These are phyloP conservation scores for Dynastes hyllus DNA, from an alignment of 2,888 invertebrate genomes.

Conservation along the genomic window DNA sequence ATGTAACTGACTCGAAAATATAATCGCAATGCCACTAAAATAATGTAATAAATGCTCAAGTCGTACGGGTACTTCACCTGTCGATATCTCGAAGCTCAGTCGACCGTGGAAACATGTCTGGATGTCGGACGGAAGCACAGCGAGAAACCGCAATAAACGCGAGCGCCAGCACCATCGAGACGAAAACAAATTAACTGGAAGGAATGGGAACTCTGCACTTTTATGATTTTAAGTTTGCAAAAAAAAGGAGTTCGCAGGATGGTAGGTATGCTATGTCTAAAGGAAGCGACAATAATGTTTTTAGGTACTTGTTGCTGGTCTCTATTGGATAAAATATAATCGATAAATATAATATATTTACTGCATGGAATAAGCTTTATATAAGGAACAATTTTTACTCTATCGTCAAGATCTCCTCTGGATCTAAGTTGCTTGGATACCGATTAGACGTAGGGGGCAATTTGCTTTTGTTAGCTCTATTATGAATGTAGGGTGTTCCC, in stretches of 20 bases:
- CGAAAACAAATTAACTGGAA: not conserved
- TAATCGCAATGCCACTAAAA: too few species aligned
- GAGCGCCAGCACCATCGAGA: not conserved
- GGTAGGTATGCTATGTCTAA: not conserved
- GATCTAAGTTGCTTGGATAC: not conserved
- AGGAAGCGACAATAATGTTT: too few species aligned
- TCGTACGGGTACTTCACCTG: not conserved
- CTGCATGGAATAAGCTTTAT: not conserved
- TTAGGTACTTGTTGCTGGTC: not conserved
- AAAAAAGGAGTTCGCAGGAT: not conserved
- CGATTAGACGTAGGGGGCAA: not conserved
- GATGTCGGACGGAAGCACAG: not conserved
- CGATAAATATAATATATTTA: not conserved
- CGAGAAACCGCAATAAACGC: conserved; percentile 1
- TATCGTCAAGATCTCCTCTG: not conserved
- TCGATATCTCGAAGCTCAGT: not conserved
- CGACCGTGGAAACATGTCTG: not conserved
- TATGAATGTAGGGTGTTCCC: conserved; percentile 32
- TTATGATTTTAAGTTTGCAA: not conserved
- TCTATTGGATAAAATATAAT: not conserved
- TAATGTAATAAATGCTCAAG: too few species aligned
- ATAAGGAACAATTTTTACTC: not conserved
- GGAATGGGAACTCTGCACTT: not conserved
- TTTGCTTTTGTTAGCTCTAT: conserved; percentile 29
- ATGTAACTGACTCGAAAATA: too few species aligned